A percentile compares a stretch with the other conserved stretches of the same genome.
phyloP scores from a whole-genome alignment of 2,888 invertebrate genomes.

The Ormyrus pomaceus region DNA sequence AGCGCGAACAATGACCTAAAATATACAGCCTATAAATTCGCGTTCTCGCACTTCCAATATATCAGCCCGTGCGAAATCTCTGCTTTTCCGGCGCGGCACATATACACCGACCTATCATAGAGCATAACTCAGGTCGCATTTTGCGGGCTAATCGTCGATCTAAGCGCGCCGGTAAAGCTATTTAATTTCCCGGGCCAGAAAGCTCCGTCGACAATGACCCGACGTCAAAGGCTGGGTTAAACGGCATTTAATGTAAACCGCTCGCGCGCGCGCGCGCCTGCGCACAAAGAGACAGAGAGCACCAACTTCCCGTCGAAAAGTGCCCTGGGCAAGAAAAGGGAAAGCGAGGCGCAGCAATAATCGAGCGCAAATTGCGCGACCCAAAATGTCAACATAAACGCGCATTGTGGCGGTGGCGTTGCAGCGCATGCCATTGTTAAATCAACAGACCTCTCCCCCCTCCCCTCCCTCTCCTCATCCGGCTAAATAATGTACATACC shows the following conservation, averaged over 20 bases:
- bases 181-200: no score
- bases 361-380: slow-evolving; percentile 12
- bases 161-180: slow-evolving; percentile 1
- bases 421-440: slow-evolving; percentile 11
- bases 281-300: no score
- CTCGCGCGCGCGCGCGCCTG: no score
- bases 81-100: no score
- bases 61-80: no score
- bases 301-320: not conserved
- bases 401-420: slow-evolving; percentile 6
- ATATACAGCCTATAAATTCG: no score
- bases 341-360: slow-evolving; percentile 3
- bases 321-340: slow-evolving; percentile 20
- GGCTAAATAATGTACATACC: slow-evolving; percentile 17
- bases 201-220: not conserved
- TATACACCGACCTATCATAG: not conserved
- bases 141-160: slow-evolving; percentile 30
- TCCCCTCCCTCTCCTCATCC: not conserved
- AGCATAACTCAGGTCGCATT: slow-evolving; percentile 14
- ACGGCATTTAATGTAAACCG: slow-evolving; percentile 4
- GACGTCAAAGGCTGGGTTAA: not conserved
- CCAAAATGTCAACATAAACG: slow-evolving; percentile 25
- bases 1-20: no score
- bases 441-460: slow-evolving; percentile 10
- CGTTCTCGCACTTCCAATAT: no score